phyloP scores from a whole-genome alignment of 2,888 invertebrate genomes.

The Sarcophaga caerulescens region DNA sequence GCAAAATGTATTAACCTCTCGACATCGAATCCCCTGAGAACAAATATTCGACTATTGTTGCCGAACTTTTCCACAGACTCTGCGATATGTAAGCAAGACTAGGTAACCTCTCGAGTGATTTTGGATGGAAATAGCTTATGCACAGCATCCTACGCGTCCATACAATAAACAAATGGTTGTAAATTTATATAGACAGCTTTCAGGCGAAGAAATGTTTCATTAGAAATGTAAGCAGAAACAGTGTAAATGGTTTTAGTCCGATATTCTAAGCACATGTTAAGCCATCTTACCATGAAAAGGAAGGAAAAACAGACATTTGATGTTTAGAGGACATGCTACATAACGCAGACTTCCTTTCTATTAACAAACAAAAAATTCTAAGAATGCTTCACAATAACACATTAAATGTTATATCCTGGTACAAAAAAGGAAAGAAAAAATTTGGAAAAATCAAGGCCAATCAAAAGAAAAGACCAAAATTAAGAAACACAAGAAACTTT shows the following conservation, averaged over 20 bases:
- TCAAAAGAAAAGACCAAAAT: conserved; percentile 42
- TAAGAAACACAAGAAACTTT: conserved; percentile 50
- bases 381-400: conserved; percentile 39
- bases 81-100: no score
- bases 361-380: conserved; percentile 21
- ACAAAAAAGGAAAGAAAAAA: conserved; percentile 31
- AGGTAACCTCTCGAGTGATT: no score
- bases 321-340: conserved; percentile 30
- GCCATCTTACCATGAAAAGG: background rate
- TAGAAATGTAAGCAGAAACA: background rate
- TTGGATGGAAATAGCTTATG: no score
- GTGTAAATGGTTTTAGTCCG: background rate
- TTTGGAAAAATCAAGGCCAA: conserved; percentile 25
- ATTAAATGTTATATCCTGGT: conserved; percentile 57
- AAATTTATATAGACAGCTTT: no score
- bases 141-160: background rate
- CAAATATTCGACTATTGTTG: no score
- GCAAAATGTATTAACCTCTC: no score
- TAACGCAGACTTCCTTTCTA: conserved; percentile 41
- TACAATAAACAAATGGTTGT: background rate
- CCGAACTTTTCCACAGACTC: no score
- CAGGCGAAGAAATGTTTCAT: no score
- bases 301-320: conserved; percentile 39
- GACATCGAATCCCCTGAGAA: no score
- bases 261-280: background rate